Evolutionary conservation across 1,140 invertebrate genomes (phyloP).

Genomic region (Tribolium castaneum): DNA sequence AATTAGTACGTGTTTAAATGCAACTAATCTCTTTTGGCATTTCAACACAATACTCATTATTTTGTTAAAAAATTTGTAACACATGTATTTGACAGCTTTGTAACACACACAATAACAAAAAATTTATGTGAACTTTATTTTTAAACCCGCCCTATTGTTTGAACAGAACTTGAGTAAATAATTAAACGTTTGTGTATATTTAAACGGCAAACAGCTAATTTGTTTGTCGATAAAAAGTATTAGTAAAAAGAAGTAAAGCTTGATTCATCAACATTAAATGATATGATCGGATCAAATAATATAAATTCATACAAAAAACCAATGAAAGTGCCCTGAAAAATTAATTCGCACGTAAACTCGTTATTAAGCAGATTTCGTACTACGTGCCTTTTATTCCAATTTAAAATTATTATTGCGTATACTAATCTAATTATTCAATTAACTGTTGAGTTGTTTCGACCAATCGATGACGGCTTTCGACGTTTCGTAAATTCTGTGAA

Average conservation of each 20-base stretch:
- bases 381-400: neutral
- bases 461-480: neutral
- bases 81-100: too few species aligned
- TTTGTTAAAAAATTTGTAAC: too few species aligned
- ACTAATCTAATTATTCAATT: neutral
- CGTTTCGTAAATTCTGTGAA: neutral
- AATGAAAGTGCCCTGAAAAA: neutral
- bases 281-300: neutral
- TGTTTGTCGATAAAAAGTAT: neutral
- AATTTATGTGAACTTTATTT: too few species aligned
- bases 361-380: neutral
- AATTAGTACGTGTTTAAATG: constrained; percentile 27
- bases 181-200: neutral
- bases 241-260: neutral
- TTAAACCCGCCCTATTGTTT: neutral
- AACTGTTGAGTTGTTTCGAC: neutral
- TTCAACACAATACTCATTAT: neutral
- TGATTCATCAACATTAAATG: neutral
- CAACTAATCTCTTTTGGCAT: constrained; percentile 1
- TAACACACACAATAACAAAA: too few species aligned
- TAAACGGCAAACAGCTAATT: neutral
- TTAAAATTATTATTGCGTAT: neutral
- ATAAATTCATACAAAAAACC: neutral
- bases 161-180: neutral
- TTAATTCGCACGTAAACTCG: neutral